Evolutionary conservation across 2,797 vertebrate species (phyloP), one percentile per base, ranked within the genome.

Genomic region (Limosa lapponica): DNA sequence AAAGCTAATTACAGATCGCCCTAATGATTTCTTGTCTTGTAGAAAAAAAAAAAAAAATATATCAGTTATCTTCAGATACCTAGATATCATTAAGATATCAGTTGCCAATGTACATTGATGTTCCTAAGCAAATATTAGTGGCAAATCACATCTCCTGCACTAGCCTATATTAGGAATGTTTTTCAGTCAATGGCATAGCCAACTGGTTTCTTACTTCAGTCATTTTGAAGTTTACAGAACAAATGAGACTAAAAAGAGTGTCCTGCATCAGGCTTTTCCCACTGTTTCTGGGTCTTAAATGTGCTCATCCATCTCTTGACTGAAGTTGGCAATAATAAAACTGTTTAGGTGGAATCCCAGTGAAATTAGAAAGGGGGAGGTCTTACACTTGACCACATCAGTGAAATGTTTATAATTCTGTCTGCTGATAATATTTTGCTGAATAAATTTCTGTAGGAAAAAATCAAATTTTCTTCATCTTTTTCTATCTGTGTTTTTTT

Each of bases 381-480:
- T 94, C 92, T 95, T 72, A 83, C 46, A 80, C 44, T 85, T 96
- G 91, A 96, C 69, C 80, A 93, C 41, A 85, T 70, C 37, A 70
- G 86, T n/a, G 28, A 89, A 70, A 94, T 81, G 49, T 88, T 96
- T 90, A n/a, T 61, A 74, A 64, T 83, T 94, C 46, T 95, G 62
- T 71, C 44, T 61, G 13, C 36, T 94, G 39, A 52, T 87, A 48
- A 41, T 87, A 89, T 89, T 88, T 89, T 88, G 89, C 46, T 55
- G 32, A 90, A 52, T 87, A 95, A 88, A 48, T 27, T 10, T 89
- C 16, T 69, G 7, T 54, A 84, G 85, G 39, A 34, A 83, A 82
- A 80, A 72, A 36, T 82, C 92, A 81, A 64, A 28, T 22, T 75
- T 66, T 28, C 28, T 85, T 89, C 19, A 52, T 69, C 9, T 95